Evolutionary conservation across 2,113 vertebrate genomes (phyloP).

Genomic region (Pholis gunnellus): DNA sequence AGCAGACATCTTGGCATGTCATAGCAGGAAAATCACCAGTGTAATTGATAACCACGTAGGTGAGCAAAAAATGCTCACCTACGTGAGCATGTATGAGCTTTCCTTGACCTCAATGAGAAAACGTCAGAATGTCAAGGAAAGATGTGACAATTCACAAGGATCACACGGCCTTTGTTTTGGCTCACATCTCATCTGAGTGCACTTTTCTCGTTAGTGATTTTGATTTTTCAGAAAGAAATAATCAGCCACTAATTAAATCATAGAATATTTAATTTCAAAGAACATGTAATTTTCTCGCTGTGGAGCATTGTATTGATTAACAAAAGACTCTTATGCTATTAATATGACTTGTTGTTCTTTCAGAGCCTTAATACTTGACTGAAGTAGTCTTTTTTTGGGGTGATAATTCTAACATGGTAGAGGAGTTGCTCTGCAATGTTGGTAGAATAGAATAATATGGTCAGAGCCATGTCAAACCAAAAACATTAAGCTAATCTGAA

Average conservation of each 20-base stretch:
- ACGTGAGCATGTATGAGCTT: no score
- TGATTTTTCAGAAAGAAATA: neutral
- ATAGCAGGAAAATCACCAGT: neutral
- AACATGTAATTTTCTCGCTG: neutral
- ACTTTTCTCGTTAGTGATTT: constrained; percentile 5
- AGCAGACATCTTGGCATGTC: neutral
- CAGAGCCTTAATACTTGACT: neutral
- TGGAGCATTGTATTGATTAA: constrained; percentile 1
- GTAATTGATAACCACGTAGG: neutral
- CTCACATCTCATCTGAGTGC: neutral
- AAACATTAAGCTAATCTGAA: neutral
- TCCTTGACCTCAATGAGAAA: no score
- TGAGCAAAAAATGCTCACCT: neutral
- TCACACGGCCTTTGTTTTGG: no score
- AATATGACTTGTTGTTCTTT: neutral
- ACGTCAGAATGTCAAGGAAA: no score
- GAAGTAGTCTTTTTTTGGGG: neutral
- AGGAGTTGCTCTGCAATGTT: neutral
- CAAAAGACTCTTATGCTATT: neutral
- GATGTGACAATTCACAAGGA: no score
- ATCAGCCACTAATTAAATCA: constrained; percentile 4
- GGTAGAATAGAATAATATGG: neutral
- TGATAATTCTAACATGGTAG: neutral
- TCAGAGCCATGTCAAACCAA: neutral
- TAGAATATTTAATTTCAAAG: neutral